Percentiles rank a stretch among this genome's conserved stretches.
phyloP scores from a whole-genome alignment of 2,113 vertebrate genomes.

The Crocuta crocuta region DNA sequence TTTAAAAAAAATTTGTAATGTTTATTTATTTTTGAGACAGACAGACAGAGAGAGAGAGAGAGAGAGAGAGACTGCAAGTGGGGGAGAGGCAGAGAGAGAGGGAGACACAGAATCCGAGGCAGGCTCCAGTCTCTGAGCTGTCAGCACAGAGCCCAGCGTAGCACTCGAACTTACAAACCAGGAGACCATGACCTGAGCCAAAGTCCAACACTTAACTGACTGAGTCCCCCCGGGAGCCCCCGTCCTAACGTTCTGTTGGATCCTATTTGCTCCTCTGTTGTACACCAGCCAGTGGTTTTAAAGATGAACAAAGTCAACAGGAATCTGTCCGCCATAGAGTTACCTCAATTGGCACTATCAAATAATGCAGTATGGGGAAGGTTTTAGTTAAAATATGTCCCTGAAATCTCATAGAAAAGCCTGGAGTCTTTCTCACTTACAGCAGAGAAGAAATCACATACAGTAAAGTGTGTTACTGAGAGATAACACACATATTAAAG shows the following conservation, averaged over 20 bases:
- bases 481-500: constrained; percentile 60
- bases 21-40: too few species aligned
- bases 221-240: too few species aligned
- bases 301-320: neutral
- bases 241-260: neutral
- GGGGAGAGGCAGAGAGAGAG: too few species aligned
- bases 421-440: constrained; percentile 64
- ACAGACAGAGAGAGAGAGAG: too few species aligned
- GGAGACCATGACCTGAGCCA: too few species aligned
- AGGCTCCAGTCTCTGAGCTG: too few species aligned
- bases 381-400: neutral
- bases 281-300: neutral
- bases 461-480: constrained; percentile 7
- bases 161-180: too few species aligned
- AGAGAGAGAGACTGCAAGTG: too few species aligned
- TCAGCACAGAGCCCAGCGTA: too few species aligned
- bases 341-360: neutral
- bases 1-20: too few species aligned
- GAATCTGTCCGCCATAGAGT: neutral
- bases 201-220: too few species aligned
- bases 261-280: neutral
- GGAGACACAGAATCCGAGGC: too few species aligned
- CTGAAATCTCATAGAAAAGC: neutral
- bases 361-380: neutral
- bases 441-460: constrained; percentile 43